These are phyloP conservation scores for Campoletis sonorensis DNA, from an alignment of 1,140 invertebrate genomes.

Conservation along the genomic window DNA sequence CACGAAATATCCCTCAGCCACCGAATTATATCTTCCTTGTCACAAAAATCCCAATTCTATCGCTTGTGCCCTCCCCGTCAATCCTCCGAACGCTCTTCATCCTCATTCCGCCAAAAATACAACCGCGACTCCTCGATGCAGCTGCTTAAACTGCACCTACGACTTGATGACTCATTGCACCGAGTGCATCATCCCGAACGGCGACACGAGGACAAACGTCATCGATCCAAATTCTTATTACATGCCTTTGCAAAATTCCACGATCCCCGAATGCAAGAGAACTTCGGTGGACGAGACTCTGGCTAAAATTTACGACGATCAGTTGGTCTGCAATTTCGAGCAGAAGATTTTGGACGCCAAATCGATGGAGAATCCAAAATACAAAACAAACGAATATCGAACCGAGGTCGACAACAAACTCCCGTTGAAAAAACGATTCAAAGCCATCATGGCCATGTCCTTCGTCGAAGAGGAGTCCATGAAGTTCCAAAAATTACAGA, in stretches of 20 bases:
- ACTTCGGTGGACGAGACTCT: conserved; percentile 60
- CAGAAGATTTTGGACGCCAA: conserved; percentile 56
- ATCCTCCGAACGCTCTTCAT: conserved; percentile 56
- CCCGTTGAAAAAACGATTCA: conserved; percentile 71
- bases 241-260: conserved; percentile 61
- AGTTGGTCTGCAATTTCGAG: conserved; percentile 60
- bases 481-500: conserved; percentile 57
- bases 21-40: conserved; percentile 65
- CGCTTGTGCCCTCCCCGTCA: conserved; percentile 62
- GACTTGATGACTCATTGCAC: conserved; percentile 68
- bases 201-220: conserved; percentile 59
- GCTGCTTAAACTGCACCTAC: conserved; percentile 65
- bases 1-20: conserved; percentile 57
- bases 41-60: conserved; percentile 66
- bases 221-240: conserved; percentile 67
- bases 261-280: conserved; percentile 64
- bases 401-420: conserved; percentile 62
- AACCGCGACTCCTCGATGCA: conserved; percentile 53
- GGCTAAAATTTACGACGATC: conserved; percentile 63
- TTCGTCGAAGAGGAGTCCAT: conserved; percentile 53
- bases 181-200: conserved; percentile 65
- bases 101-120: conserved; percentile 52
- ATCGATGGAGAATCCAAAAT: conserved; percentile 56
- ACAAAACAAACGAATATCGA: conserved; percentile 56
- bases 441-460: conserved; percentile 61